These are phyloP conservation scores for Caenorhabditis imperialis DNA, from an alignment of 2,888 invertebrate genomes.

Conservation along the genomic window DNA sequence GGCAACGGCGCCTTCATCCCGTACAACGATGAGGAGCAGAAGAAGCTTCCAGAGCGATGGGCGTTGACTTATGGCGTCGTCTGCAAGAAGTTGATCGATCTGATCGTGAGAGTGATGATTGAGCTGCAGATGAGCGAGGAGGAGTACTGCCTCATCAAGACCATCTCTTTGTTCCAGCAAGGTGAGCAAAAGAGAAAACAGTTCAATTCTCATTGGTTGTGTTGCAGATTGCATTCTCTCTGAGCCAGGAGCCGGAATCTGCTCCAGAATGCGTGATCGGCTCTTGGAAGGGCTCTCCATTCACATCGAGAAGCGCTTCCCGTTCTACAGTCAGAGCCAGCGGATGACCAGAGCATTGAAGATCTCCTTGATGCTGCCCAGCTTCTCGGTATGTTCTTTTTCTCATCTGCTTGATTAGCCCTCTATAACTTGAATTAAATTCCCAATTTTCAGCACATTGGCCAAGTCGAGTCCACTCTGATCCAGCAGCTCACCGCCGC, in stretches of 20 bases:
- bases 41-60: constrained; percentile 64
- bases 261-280: constrained; percentile 55
- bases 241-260: constrained; percentile 41
- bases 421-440: not conserved
- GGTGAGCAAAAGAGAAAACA: no score
- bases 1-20: constrained; percentile 70
- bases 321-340: constrained; percentile 56
- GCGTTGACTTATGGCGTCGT: constrained; percentile 65
- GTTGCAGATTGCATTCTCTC: constrained; percentile 65
- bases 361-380: constrained; percentile 63
- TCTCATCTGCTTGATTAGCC: not conserved
- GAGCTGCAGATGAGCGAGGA: constrained; percentile 66
- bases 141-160: constrained; percentile 68
- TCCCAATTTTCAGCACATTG: constrained; percentile 62
- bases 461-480: constrained; percentile 63
- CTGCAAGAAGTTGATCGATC: constrained; percentile 62
- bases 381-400: constrained; percentile 57
- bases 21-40: constrained; percentile 62
- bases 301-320: constrained; percentile 61
- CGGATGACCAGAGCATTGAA: constrained; percentile 57
- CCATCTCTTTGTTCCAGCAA: constrained; percentile 67
- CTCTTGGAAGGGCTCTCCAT: constrained; percentile 58
- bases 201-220: no score
- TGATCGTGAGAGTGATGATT: constrained; percentile 65
- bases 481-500: constrained; percentile 62